Base-by-base conservation (phyloP, 2,797 vertebrate genomes). In the Oryzias dopingdopingensis region DNA sequence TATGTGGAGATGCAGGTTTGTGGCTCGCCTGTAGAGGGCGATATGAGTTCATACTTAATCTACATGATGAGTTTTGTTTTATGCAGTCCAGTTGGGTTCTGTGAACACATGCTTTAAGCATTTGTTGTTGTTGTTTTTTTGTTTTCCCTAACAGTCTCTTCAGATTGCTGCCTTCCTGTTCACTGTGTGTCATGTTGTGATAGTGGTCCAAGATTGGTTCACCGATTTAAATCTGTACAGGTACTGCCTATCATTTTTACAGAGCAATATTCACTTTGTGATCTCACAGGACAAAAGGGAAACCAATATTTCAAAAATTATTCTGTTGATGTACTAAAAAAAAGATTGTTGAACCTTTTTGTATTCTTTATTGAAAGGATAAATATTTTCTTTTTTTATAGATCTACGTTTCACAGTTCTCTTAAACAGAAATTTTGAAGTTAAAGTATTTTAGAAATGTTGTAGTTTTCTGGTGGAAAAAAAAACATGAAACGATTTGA, bases 1-100 rank as follows among this genome's bases (percentile, higher is more conserved):
- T 97, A 96, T 0, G 92, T 97, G 15, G 95, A 97, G 79, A 96
- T 96, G 95, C 95, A 97, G 94, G 94, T 96, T 59, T 84, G 89
- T 76, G 18, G 13, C n/a, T 15, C 16, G 24, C 66, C 55, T 74
- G 41, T 32, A 75, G 76, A 32, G 52, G 70, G 66, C 65, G 55
- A 15, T 43, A 16, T 8, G 14, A 29, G 6, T 53, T 10, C 0
- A 32, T n/a, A 37, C 1, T 6, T 1, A 5, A 14, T 13, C 6
- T 22, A 13, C 5, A n/a, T n/a, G 4, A 54, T 14, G 5, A 20
- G 10, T 3, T 41, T n/a, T 6, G 13, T 12, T 61, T 16, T 3
- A 47, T 0, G 1, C 42, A 49, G 59, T 1, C 14, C 13, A 26
- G 7, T 59, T 52, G 3, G n/a, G 13, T 53, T 45, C 6, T 61